These are phyloP conservation scores for Atta colombica DNA, from an alignment of 1,140 invertebrate genomes.

Conservation along the genomic window DNA sequence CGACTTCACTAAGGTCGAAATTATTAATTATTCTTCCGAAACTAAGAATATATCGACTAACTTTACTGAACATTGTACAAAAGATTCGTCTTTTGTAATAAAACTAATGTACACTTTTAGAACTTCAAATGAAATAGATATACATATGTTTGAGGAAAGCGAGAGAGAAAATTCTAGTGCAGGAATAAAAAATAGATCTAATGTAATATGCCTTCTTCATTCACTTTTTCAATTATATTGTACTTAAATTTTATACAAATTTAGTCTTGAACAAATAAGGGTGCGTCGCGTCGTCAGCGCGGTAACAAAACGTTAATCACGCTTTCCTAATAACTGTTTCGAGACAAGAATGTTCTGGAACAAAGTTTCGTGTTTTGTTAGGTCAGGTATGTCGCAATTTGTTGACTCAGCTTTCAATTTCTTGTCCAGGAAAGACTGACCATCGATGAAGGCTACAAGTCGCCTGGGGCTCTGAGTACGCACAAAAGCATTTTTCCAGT, in stretches of 20 bases:
- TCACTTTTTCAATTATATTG: not conserved
- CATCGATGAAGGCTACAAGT: constrained; percentile 27
- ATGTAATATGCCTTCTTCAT: not conserved
- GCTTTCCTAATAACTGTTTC: constrained; percentile 17
- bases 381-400: constrained; percentile 32
- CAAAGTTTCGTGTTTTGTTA: constrained; percentile 42
- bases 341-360: constrained; percentile 14
- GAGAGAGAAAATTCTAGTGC: too few relatives aligned
- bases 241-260: not conserved
- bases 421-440: not conserved
- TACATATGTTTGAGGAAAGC: too few relatives aligned
- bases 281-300: not conserved
- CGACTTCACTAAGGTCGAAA: not conserved
- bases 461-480: constrained; percentile 5
- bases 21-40: not conserved
- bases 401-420: constrained; percentile 20
- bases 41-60: not conserved
- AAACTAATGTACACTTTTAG: too few relatives aligned
- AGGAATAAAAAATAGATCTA: not conserved
- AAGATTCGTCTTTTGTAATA: too few relatives aligned
- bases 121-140: too few relatives aligned
- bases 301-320: constrained; percentile 24
- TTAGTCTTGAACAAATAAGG: constrained; percentile 27
- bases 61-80: not conserved
- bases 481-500: constrained; percentile 66